Percentiles rank a stretch among this genome's conserved stretches.
Evolutionary conservation across 2,797 vertebrate genomes (phyloP).

Genomic region (Ciconia nigra): DNA sequence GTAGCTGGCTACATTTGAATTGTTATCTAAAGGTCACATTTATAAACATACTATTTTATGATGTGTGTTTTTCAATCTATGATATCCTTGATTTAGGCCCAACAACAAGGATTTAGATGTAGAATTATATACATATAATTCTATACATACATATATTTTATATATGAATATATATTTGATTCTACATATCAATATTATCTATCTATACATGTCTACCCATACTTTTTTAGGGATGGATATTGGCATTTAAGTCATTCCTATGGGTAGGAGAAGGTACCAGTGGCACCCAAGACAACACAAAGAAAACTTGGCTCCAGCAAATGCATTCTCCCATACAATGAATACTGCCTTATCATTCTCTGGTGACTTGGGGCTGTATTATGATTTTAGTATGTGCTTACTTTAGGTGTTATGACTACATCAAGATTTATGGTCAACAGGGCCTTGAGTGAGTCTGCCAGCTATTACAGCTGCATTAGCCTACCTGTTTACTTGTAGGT

Average conservation of each 20-base stretch:
- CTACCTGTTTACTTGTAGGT: not conserved
- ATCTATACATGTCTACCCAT: not conserved
- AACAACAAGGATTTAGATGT: not conserved
- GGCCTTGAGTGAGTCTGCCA: not conserved
- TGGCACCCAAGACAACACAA: not conserved
- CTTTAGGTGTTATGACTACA: not conserved
- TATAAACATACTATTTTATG: not conserved
- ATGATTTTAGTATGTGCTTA: not conserved
- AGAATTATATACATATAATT: not conserved
- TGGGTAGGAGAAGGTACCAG: not conserved
- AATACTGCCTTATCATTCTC: not conserved
- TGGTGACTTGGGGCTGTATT: not conserved
- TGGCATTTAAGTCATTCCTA: not conserved
- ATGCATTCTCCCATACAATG: not conserved
- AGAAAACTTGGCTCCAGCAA: not conserved
- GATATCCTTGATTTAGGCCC: not conserved
- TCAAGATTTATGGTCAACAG: not conserved
- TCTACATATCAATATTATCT: not conserved
- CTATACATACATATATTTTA: not conserved
- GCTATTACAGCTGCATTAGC: not conserved
- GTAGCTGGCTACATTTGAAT: not conserved
- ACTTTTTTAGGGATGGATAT: not conserved
- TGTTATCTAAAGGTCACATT: not conserved
- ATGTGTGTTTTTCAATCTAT: not conserved
- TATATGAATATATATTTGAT: not conserved